Evolutionary conservation across 1,140 invertebrate genomes (phyloP).

Genomic region (Anadara kagoshimensis): DNA sequence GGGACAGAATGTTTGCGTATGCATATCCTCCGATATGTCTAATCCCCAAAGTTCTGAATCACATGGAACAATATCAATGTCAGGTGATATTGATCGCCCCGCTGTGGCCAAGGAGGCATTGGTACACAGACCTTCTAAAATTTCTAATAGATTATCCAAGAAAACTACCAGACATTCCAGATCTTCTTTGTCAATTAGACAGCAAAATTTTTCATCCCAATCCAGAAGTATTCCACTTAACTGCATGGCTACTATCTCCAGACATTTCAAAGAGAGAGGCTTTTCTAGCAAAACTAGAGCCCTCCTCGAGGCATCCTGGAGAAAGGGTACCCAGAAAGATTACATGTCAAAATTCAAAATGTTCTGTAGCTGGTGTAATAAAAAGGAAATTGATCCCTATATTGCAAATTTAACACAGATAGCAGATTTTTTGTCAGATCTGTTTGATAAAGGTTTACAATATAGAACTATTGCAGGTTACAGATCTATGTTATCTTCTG

Average conservation of each 20-base stretch:
- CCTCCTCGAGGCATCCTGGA: constrained; percentile 24
- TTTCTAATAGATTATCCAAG: constrained; percentile 9
- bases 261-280: constrained; percentile 12
- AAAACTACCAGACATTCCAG: constrained; percentile 2
- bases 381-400: constrained; percentile 36
- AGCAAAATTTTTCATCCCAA: constrained; percentile 18
- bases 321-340: constrained; percentile 32
- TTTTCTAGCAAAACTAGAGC: constrained; percentile 19
- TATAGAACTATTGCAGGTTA: too few species aligned
- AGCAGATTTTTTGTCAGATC: constrained; percentile 35
- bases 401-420: constrained; percentile 24
- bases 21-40: constrained; percentile 29
- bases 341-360: constrained; percentile 30
- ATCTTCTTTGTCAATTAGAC: constrained; percentile 10
- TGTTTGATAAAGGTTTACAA: too few species aligned
- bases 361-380: constrained; percentile 18
- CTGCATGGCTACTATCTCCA: constrained; percentile 29
- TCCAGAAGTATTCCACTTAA: constrained; percentile 21
- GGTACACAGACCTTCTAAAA: constrained; percentile 18
- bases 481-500: too few species aligned
- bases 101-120: constrained; percentile 25
- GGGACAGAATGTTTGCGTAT: constrained; percentile 32
- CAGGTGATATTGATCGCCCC: constrained; percentile 32
- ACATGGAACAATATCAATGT: constrained; percentile 16
- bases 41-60: constrained; percentile 26